phyloP scores from a whole-genome alignment of 2,888 invertebrate species.

The Rambutsinella grinnellia region DNA sequence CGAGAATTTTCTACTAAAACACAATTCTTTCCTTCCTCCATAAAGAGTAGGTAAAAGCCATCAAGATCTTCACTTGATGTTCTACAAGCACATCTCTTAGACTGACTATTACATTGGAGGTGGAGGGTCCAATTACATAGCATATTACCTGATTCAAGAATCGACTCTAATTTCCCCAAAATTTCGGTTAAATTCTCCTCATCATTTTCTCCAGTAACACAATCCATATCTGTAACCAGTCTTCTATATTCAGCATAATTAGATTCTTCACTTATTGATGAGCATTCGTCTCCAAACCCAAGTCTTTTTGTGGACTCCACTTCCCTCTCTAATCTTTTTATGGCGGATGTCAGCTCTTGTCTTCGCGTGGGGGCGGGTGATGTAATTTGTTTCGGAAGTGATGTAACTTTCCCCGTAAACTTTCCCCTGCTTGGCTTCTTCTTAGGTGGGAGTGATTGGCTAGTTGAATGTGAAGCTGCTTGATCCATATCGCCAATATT shows the following conservation, averaged over 20 bases:
- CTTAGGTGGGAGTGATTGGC: slow-evolving; percentile 7
- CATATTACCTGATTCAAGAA: slow-evolving; percentile 27
- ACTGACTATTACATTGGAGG: slow-evolving; percentile 40
- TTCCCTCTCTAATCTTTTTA: slow-evolving; percentile 29
- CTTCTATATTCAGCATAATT: slow-evolving; percentile 42
- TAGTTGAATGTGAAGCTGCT: neutral
- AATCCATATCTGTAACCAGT: slow-evolving; percentile 42
- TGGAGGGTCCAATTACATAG: slow-evolving; percentile 42
- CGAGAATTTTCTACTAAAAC: slow-evolving; percentile 42
- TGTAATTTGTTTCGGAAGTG: slow-evolving; percentile 27
- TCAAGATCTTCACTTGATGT: slow-evolving; percentile 38
- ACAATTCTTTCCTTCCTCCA: slow-evolving; percentile 27
- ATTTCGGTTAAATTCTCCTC: slow-evolving; percentile 45
- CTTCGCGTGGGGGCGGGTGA: slow-evolving; percentile 33
- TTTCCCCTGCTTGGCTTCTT: slow-evolving; percentile 8
- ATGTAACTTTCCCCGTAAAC: slow-evolving; percentile 17
- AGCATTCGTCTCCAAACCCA: slow-evolving; percentile 32
- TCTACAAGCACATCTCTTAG: slow-evolving; percentile 38
- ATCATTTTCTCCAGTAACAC: slow-evolving; percentile 43
- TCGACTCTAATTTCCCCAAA: slow-evolving; percentile 30
- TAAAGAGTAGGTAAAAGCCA: slow-evolving; percentile 41
- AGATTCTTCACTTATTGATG: slow-evolving; percentile 35
- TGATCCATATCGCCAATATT: slow-evolving; percentile 28
- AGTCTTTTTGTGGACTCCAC: slow-evolving; percentile 21
- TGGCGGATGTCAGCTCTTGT: slow-evolving; percentile 42